These are phyloP conservation scores for Aeoliscus strigatus DNA, from an alignment of 2,797 vertebrate genomes.

Conservation along the genomic window DNA sequence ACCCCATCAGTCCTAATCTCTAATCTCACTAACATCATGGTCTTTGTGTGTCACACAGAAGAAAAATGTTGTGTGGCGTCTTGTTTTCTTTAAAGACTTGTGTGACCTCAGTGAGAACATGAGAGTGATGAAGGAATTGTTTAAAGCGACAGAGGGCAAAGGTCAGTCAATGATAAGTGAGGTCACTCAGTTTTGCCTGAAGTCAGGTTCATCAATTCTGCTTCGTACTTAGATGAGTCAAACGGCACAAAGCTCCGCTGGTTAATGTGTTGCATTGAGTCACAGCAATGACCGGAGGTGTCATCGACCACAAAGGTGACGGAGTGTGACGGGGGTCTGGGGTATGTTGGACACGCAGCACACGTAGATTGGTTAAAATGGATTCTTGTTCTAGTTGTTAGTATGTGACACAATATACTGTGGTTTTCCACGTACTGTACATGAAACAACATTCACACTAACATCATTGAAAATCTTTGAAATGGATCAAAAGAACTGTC, in stretches of 20 bases:
- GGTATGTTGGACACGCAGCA: no score
- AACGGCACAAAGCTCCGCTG: slow-evolving; percentile 45
- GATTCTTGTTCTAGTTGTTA: no score
- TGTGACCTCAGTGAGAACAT: slow-evolving; percentile 55
- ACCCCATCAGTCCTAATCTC: slow-evolving; percentile 59
- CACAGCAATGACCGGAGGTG: slow-evolving; percentile 41
- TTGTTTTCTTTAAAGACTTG: slow-evolving; percentile 56
- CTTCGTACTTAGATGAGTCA: slow-evolving; percentile 25
- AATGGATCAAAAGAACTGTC: no score
- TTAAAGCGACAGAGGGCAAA: slow-evolving; percentile 56
- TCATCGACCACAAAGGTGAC: slow-evolving; percentile 53
- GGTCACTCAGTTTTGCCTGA: slow-evolving; percentile 53
- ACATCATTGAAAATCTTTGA: no score
- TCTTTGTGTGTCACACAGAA: slow-evolving; percentile 48
- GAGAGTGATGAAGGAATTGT: slow-evolving; percentile 61
- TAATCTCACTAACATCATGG: slow-evolving; percentile 56
- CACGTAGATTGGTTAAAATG: no score
- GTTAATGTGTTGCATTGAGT: slow-evolving; percentile 50
- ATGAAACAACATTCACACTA: no score
- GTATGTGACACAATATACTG: no score
- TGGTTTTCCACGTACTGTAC: no score
- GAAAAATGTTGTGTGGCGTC: slow-evolving; percentile 59
- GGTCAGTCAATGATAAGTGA: slow-evolving; percentile 63
- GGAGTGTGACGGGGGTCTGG: slow-evolving; percentile 14
- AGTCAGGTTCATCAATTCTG: slow-evolving; percentile 66